phyloP scores from a whole-genome alignment of 2,113 vertebrate genomes.

The Triplophysa rosa region DNA sequence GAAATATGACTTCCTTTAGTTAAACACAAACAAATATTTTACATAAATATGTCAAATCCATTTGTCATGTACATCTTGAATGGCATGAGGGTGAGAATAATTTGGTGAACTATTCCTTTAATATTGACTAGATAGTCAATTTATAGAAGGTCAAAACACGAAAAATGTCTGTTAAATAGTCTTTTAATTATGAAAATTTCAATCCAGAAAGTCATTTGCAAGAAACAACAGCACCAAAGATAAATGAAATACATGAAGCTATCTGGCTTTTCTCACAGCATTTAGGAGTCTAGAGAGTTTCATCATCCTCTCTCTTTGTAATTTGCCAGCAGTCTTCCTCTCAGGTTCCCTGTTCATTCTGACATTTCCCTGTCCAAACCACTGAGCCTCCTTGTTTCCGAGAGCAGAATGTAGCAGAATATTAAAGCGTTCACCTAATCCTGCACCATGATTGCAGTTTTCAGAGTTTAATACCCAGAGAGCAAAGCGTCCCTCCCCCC shows the following conservation, averaged over 20 bases:
- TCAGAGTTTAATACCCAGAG: constrained; percentile 68
- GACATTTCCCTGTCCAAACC: constrained; percentile 33
- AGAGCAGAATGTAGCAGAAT: constrained; percentile 57
- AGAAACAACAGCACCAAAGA: neutral
- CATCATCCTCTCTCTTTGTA: constrained; percentile 40
- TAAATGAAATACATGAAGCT: neutral
- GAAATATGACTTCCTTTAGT: too few species aligned
- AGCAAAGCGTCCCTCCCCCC: constrained; percentile 2
- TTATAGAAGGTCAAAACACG: neutral
- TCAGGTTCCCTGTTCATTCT: constrained; percentile 27
- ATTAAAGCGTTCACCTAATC: constrained; percentile 75
- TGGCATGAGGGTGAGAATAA: too few species aligned
- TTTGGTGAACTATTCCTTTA: too few species aligned
- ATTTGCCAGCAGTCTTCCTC: neutral
- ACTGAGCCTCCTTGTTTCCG: constrained; percentile 35
- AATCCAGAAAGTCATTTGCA: neutral
- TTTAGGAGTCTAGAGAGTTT: constrained; percentile 11
- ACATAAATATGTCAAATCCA: too few species aligned
- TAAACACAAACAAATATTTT: too few species aligned
- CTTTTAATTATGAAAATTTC: too few species aligned
- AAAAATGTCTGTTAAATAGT: too few species aligned
- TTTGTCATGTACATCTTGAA: too few species aligned
- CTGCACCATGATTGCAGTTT: constrained; percentile 68
- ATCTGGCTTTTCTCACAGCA: neutral
- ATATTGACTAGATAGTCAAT: too few species aligned